Conservation (phyloP, 2,797 vertebrate genomes). For the Anableps anableps region DNA sequence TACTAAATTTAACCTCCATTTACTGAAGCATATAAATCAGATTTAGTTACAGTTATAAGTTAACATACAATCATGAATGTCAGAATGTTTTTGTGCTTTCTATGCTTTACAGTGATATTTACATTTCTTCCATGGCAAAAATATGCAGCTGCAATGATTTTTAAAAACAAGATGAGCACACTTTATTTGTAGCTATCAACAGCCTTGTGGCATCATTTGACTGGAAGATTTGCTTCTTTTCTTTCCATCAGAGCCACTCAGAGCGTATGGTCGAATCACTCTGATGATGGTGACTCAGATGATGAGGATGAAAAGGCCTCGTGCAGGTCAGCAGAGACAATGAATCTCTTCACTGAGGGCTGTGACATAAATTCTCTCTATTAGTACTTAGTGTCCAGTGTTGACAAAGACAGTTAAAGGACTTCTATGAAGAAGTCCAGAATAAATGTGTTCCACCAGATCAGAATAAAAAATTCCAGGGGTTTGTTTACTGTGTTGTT, state of each 20-base stretch:
- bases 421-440: not conserved
- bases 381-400: not conserved
- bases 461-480: not conserved
- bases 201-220: not conserved
- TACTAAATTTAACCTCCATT: not conserved
- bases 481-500: not conserved
- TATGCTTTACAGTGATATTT: not conserved
- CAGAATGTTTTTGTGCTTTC: not conserved
- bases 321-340: slow-evolving; percentile 34
- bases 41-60: not conserved
- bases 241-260: slow-evolving; percentile 23
- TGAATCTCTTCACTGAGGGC: no score
- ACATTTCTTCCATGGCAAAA: not conserved
- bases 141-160: not conserved
- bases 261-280: not conserved
- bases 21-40: not conserved
- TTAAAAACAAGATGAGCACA: not conserved
- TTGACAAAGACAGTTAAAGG: not conserved
- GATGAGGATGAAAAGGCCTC: slow-evolving; percentile 19
- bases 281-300: slow-evolving; percentile 42
- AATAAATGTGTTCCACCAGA: not conserved
- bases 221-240: fast-evolving
- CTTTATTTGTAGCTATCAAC: not conserved
- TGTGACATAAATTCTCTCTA: not conserved
- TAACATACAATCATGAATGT: not conserved